These are phyloP conservation scores for Ctenopoma kingsleyae DNA, from an alignment of 2,797 vertebrate genomes.

Conservation along the genomic window DNA sequence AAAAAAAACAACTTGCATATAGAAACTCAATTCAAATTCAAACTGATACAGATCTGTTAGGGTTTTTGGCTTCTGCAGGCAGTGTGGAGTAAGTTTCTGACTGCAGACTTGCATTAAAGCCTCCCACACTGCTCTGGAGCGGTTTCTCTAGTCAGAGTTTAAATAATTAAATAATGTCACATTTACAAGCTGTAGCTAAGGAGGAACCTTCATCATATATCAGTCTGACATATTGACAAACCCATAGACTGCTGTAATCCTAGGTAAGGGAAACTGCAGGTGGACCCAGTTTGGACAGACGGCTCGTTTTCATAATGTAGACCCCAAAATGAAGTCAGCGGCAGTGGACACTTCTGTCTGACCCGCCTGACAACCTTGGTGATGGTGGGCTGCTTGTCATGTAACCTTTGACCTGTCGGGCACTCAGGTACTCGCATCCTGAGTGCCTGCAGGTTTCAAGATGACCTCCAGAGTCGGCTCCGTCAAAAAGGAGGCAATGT, in stretches of 20 bases:
- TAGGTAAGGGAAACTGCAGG: constrained; percentile 44
- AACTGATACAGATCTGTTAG: constrained; percentile 1
- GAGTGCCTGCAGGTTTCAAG: constrained; percentile 36
- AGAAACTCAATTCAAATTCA: constrained; percentile 13
- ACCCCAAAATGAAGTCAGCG: constrained; percentile 17
- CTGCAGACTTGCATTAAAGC: constrained; percentile 58
- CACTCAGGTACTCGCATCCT: constrained; percentile 24
- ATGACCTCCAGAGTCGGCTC: constrained; percentile 34
- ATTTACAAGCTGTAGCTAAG: constrained; percentile 30
- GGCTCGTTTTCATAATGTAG: constrained; percentile 25
- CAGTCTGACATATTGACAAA: constrained; percentile 30
- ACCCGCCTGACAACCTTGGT: constrained; percentile 39
- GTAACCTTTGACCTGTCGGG: constrained; percentile 52
- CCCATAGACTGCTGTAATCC: constrained; percentile 13
- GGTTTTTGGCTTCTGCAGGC: constrained; percentile 28
- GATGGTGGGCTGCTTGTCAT: constrained; percentile 22
- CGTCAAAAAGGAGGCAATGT: constrained; percentile 28
- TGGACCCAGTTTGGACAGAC: constrained; percentile 15
- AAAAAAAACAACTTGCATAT: constrained; percentile 10
- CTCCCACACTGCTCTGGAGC: constrained; percentile 45
- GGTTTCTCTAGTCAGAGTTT: constrained; percentile 27
- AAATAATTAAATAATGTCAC: constrained; percentile 57
- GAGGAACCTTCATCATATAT: constrained; percentile 34
- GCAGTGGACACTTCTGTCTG: constrained; percentile 15
- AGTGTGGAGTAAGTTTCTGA: constrained; percentile 41